These are phyloP conservation scores for Dendrolimus pini DNA, from an alignment of 2,888 invertebrate species.

Conservation along the genomic window DNA sequence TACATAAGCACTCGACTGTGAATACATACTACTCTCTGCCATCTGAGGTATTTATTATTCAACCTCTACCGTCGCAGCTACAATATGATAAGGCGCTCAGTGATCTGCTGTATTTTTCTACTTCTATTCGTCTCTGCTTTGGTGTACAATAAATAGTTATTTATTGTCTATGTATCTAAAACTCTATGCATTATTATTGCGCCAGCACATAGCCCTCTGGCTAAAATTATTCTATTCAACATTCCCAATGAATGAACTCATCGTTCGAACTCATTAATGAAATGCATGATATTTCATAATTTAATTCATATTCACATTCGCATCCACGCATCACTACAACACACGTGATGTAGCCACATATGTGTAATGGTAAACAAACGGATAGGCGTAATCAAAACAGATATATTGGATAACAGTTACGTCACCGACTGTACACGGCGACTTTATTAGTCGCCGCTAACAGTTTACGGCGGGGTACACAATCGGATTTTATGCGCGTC, in stretches of 20 bases:
- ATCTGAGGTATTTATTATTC: too few relatives aligned
- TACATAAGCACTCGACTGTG: too few relatives aligned
- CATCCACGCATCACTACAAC: background rate
- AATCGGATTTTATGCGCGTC: background rate
- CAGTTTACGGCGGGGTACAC: background rate
- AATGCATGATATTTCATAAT: background rate
- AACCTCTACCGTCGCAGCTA: too few relatives aligned
- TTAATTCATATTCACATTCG: background rate
- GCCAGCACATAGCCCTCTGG: too few relatives aligned
- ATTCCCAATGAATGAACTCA: background rate
- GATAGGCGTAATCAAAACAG: constrained; percentile 7
- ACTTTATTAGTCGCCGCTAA: constrained; percentile 3
- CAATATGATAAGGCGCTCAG: too few relatives aligned
- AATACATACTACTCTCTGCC: too few relatives aligned
- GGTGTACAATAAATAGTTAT: too few relatives aligned
- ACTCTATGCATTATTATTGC: too few relatives aligned
- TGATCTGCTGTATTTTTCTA: too few relatives aligned
- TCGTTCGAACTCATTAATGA: background rate
- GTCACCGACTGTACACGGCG: constrained; percentile 2
- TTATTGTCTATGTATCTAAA: too few relatives aligned
- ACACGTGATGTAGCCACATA: background rate
- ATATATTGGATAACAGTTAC: constrained; percentile 5
- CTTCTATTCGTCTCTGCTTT: too few relatives aligned
- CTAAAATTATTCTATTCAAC: too few relatives aligned
- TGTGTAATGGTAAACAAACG: constrained; percentile 2